Evolutionary conservation across 2,797 vertebrate genomes (phyloP).

Genomic region (Catostomus latipinnis): DNA sequence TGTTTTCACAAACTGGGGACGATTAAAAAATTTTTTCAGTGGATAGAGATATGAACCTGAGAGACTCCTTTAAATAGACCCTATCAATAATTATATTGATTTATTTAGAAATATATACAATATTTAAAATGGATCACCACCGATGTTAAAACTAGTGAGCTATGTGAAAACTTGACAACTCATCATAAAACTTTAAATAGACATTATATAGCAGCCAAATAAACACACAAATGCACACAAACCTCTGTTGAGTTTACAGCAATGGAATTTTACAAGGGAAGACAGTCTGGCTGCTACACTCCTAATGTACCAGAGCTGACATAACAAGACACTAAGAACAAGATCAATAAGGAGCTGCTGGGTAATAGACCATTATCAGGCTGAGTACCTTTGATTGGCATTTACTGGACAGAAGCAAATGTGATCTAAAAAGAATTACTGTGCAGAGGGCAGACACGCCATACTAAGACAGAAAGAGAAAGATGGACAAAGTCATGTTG

Average conservation of each 20-base stretch:
- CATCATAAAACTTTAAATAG: slow-evolving; percentile 9
- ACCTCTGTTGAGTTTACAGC: slow-evolving; percentile 25
- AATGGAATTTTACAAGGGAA: slow-evolving; percentile 30
- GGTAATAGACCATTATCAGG: slow-evolving; percentile 45
- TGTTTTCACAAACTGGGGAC: too few species aligned
- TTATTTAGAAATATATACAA: too few species aligned
- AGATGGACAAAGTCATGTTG: neutral
- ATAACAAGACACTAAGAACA: slow-evolving; percentile 26
- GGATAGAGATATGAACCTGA: too few species aligned
- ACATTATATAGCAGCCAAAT: neutral
- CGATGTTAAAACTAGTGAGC: too few species aligned
- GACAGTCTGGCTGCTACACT: slow-evolving; percentile 26
- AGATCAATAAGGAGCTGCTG: slow-evolving; percentile 36
- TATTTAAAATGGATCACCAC: too few species aligned
- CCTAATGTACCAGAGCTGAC: slow-evolving; percentile 19
- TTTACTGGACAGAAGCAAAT: slow-evolving; percentile 35
- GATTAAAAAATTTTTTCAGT: too few species aligned
- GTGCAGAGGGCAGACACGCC: neutral
- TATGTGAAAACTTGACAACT: too few species aligned
- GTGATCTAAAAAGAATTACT: slow-evolving; percentile 11
- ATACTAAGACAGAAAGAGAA: too few species aligned
- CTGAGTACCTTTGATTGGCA: slow-evolving; percentile 24
- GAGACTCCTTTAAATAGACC: too few species aligned
- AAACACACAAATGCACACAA: neutral
- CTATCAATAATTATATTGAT: too few species aligned